Base-by-base conservation (phyloP, 2,888 invertebrate genomes). In the Campoletis raptor region DNA sequence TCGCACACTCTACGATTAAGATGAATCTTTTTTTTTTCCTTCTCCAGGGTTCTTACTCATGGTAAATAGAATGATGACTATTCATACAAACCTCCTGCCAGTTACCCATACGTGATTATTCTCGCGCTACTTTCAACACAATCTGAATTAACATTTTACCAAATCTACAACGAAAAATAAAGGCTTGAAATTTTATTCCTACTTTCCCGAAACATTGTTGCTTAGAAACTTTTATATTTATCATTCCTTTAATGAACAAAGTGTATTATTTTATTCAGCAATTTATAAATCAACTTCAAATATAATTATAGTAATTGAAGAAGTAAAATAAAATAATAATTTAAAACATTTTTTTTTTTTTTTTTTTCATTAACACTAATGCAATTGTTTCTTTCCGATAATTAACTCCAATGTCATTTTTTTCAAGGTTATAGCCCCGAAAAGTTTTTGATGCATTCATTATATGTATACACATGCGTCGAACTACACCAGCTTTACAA, bases 11-110 rank as follows among this genome's bases (percentile, higher is more conserved):
- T 18, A 21, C 21, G 66, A 48, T 66, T 66, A 36, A 42, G 36
- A 36, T 40, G 36, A 74, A 61, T 24, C 21, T 30, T 30, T 74
- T 77, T 76, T 76, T 42, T 61, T 57, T 24, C 45, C 30, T 30
- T 15, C 76, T 30, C 42, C 8, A 24, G 61, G 40, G 37, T 76
- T 64, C 64, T 70, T 45, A 30, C 30, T 42, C 12, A 61, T 12
- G 48, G 24, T 37, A 30, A 42, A 76, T 61, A 45, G 24, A 61
- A 57, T 24, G 74, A 52, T 76, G 57, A 18, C 30, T 57, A 42
- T 61, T 24, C 45, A 61, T 21, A 37, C n/a, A 36, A 45, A 64
- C 42, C 18, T 30, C 36, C 18, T n/a, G 8, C 5, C n/a, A 40
- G 7, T 15, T 9, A 5, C n/a, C 48, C 21, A 18, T 70, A 30